A percentile compares a stretch with the other conserved stretches of the same genome.
Conservation (phyloP, 2,113 vertebrate genomes). For the Platysternon megacephalum region DNA sequence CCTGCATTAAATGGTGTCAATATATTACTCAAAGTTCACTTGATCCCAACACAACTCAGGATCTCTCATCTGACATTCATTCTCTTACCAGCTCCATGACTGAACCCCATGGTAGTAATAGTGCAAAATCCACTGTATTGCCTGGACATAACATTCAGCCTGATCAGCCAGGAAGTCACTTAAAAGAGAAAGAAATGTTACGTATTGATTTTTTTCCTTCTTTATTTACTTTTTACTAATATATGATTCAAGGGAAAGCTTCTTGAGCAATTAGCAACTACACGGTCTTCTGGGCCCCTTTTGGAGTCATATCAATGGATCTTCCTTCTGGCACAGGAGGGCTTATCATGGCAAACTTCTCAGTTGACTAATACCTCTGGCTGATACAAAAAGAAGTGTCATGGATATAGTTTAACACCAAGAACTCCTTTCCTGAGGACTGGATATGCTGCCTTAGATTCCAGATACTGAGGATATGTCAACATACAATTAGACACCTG, state of each 20-base stretch:
- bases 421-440: neutral
- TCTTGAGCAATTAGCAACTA: neutral
- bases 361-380: neutral
- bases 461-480: neutral
- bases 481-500: neutral
- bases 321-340: neutral
- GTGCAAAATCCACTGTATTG: slow-evolving; percentile 99
- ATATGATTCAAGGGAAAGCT: neutral
- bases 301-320: neutral
- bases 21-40: neutral
- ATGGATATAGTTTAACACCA: neutral
- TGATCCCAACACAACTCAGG: neutral
- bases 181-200: slow-evolving; percentile 40
- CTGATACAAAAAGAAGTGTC: neutral
- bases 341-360: neutral
- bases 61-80: neutral
- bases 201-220: neutral
- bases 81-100: slow-evolving; percentile 96
- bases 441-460: neutral
- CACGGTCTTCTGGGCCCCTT: neutral
- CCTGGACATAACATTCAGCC: slow-evolving; percentile 94
- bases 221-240: neutral
- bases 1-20: neutral
- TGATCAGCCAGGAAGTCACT: slow-evolving; percentile 95
- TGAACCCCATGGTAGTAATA: slow-evolving; percentile 99